Base-by-base conservation (phyloP, 1,140 invertebrate species). In the Drosophila pandora region DNA sequence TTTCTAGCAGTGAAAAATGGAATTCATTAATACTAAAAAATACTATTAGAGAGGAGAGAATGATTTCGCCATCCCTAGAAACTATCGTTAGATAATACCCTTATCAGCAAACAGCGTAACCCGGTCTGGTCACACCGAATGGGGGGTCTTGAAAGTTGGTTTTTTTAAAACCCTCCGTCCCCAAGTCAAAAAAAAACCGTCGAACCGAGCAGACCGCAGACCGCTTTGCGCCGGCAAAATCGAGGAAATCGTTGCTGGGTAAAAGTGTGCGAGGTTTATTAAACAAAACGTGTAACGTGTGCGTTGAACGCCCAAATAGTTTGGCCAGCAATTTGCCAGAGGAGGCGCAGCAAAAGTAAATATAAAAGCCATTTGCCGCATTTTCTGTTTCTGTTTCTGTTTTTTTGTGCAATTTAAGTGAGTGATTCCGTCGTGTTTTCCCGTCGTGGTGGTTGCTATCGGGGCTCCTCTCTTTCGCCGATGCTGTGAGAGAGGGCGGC, bases 381-480 rank as follows among this genome's bases (percentile, higher is more conserved):
- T 37, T 37, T 65, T 47, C 45, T 49, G 52, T 71, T 61, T 71
- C 17, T 17, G 17, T 17, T 25, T 25, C 25, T 28, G 25, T 28
- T 28, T 28, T 57, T 34, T 57, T 34, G 67, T 53, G 57, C 21
- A 58, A 71, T 6, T 53, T 43, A 69, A 69, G 64, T 70, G 67
- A 39, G 61, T 70, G 67, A 50, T 50, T 67, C n/a, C 41, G 30
- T 59, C 34, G 22, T 32, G 45, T 69, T 62, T 56, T 70, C 25
- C 25, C 25, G 25, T 58, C 52, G 64, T 47, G 68, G 65, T 71
- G 68, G 68, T 71, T 72, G 57, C 32, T 55, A 34, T 52, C 43
- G 17, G 1, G 50, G 17, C 17, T 17, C 17, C 63, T 34, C 47
- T 1, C 25, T 67, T 41, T 41, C 25, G 34, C 59, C 63, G 70